Evolutionary conservation across 2,113 vertebrate genomes (phyloP).

Genomic region (Halcyon senegalensis): DNA sequence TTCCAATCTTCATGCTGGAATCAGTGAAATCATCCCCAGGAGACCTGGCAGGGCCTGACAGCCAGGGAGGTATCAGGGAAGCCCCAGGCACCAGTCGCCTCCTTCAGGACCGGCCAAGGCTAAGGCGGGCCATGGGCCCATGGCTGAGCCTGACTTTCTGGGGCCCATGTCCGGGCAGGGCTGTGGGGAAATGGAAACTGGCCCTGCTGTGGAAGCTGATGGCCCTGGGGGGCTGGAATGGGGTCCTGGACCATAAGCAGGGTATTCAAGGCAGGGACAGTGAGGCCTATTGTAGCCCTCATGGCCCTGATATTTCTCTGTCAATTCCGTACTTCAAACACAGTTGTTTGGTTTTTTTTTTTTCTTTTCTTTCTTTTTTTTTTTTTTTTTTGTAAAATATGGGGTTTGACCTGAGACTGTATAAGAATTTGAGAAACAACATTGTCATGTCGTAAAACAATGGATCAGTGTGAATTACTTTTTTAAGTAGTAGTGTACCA

Average conservation of each 20-base stretch:
- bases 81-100: background rate
- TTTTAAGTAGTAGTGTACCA: background rate
- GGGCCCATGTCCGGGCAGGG: rapidly evolving
- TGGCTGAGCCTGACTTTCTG: rapidly evolving
- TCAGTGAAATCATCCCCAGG: background rate
- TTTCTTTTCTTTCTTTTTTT: background rate
- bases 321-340: rapidly evolving
- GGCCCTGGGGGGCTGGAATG: no score
- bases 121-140: rapidly evolving
- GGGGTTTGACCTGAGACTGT: background rate
- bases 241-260: background rate
- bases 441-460: background rate
- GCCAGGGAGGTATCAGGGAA: no score
- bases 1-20: background rate
- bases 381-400: background rate
- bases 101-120: background rate
- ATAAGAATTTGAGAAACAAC: background rate
- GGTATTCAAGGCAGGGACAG: background rate
- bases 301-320: background rate
- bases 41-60: background rate
- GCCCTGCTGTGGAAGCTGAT: background rate
- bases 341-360: background rate
- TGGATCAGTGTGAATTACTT: background rate
- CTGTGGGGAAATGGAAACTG: background rate
- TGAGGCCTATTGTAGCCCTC: background rate